A percentile compares a stretch with the other conserved stretches of the same genome.
Conservation (phyloP, 1,140 invertebrate genomes). For the Drosophila mojavensis region DNA sequence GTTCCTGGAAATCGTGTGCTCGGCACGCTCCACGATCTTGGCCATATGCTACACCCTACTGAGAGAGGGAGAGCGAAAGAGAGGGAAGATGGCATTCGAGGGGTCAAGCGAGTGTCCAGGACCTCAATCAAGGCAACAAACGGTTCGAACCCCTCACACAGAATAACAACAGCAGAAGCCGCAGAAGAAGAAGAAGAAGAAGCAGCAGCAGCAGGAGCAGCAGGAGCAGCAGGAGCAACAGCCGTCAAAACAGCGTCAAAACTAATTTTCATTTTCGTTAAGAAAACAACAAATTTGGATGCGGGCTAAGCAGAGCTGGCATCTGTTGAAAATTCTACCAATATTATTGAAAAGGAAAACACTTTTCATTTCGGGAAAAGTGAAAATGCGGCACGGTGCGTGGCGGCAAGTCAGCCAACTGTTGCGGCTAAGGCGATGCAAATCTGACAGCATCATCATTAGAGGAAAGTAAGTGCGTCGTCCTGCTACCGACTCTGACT, state of each 20-base stretch:
- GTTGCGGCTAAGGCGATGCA: constrained; percentile 58
- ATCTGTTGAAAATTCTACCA: constrained; percentile 70
- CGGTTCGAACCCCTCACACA: constrained; percentile 5
- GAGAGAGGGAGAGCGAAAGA: neutral
- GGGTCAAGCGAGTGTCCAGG: constrained; percentile 48
- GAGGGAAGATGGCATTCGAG: constrained; percentile 16
- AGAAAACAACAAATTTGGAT: constrained; percentile 40
- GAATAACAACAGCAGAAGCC: constrained; percentile 8
- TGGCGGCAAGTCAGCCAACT: constrained; percentile 57
- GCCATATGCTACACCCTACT: constrained; percentile 51
- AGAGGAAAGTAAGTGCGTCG: constrained; percentile 26
- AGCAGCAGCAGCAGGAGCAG: constrained; percentile 16
- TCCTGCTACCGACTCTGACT: constrained; percentile 49
- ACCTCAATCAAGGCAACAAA: constrained; percentile 66
- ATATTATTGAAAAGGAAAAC: constrained; percentile 64
- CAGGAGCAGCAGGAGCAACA: constrained; percentile 26
- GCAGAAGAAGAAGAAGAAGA: constrained; percentile 18
- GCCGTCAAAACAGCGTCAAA: constrained; percentile 79
- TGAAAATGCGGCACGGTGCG: constrained; percentile 52
- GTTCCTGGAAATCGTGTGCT: constrained; percentile 59
- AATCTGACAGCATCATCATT: constrained; percentile 79
- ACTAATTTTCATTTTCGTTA: constrained; percentile 75
- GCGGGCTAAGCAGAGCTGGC: constrained; percentile 18
- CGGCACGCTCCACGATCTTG: constrained; percentile 51
- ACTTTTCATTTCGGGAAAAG: constrained; percentile 74